phyloP scores from a whole-genome alignment of 2,888 invertebrate species.

The Sepiola atlantica region DNA sequence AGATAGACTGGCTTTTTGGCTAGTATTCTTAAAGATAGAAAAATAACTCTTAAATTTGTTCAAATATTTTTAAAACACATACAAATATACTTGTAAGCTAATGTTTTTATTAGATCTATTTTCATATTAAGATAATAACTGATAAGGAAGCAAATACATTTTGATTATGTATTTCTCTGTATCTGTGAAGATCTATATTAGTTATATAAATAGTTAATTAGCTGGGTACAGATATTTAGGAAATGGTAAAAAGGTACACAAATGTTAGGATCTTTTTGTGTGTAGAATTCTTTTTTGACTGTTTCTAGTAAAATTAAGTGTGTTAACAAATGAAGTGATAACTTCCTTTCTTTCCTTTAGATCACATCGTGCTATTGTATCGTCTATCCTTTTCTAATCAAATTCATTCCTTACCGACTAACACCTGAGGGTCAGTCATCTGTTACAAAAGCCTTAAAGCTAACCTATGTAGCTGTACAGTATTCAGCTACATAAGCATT shows the following conservation, averaged over 20 bases:
- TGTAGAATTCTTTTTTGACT: background rate
- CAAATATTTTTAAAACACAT: too few relatives aligned
- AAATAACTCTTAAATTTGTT: too few relatives aligned
- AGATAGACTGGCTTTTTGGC: too few relatives aligned
- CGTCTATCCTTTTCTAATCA: background rate
- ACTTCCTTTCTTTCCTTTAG: background rate
- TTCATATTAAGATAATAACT: too few relatives aligned
- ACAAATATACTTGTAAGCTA: too few relatives aligned
- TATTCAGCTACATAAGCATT: background rate
- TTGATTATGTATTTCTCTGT: background rate
- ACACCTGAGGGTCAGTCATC: slow-evolving; percentile 2
- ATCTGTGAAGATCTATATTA: too few relatives aligned
- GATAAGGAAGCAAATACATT: background rate
- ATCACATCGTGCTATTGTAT: background rate
- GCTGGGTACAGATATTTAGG: background rate
- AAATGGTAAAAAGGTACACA: background rate
- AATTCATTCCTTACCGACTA: background rate
- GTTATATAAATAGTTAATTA: background rate
- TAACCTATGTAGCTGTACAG: background rate
- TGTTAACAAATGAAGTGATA: background rate
- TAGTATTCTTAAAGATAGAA: too few relatives aligned
- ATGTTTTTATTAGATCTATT: too few relatives aligned
- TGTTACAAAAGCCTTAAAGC: slow-evolving; percentile 16
- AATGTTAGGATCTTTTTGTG: background rate
- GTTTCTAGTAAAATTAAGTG: too few relatives aligned